These are phyloP conservation scores for Ophonus ardosiacus DNA, from an alignment of 2,888 invertebrate genomes.

Conservation along the genomic window DNA sequence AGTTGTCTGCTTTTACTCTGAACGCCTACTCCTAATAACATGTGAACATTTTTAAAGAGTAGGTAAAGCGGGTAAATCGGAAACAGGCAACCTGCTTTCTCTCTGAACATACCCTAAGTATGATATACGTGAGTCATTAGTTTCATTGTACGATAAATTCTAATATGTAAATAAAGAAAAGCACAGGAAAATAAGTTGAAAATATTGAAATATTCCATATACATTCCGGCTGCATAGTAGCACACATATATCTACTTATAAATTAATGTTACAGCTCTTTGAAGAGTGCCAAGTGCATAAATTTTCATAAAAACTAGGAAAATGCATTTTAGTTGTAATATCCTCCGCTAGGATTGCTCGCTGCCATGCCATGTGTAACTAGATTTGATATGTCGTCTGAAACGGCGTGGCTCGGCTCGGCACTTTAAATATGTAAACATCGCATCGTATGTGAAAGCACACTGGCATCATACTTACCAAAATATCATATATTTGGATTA, in stretches of 20 bases:
- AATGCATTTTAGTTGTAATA: conserved; percentile 47
- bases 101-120: no score
- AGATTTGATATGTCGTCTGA: conserved; percentile 48
- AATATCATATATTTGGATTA: conserved; percentile 50
- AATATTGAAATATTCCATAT: conserved; percentile 30
- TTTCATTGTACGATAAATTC: neutral
- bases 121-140: neutral
- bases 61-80: no score
- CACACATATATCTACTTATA: conserved; percentile 37
- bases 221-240: neutral
- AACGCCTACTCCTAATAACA: no score
- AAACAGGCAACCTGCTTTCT: no score
- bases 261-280: conserved; percentile 45
- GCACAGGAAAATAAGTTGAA: neutral
- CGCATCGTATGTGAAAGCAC: neutral
- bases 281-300: conserved; percentile 48
- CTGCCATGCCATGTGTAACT: conserved; percentile 19
- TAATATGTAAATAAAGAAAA: conserved; percentile 15
- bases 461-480: conserved; percentile 21
- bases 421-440: conserved; percentile 51
- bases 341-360: conserved; percentile 40
- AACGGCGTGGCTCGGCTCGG: conserved; percentile 15
- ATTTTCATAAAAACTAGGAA: conserved; percentile 50
- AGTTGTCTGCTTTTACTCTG: no score
- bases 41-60: no score